Base-by-base conservation (phyloP, 2,888 invertebrate species). In the Eubasilissa splendida region DNA sequence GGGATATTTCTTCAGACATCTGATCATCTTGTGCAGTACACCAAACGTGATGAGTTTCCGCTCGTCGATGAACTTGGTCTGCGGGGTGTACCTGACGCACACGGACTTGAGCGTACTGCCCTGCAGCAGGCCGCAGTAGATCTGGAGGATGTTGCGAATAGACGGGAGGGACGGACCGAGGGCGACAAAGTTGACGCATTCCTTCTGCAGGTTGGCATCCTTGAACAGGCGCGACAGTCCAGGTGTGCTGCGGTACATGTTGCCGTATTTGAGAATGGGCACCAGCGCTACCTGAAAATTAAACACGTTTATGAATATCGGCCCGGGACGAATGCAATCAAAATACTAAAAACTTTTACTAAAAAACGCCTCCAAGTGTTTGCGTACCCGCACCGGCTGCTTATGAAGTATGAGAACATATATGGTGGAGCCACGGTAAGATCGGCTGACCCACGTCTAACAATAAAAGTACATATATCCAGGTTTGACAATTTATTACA, bases 181-280 rank as follows among this genome's bases (percentile, higher is more conserved):
- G 10, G 86, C 88, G 14, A 87, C 87, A 53, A 85, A 86, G 81
- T 89, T 86, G 85, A 95, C 88, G 85, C 96, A 96, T 31, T 95
- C 93, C 71, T 92, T 92, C 86, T 95, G 95, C 75, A 96, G 87
- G 5, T 91, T 89, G 0, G 87, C 86, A 85, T 95, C 93, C 80
- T 93, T 92, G 77, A 94, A 93, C 50, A 97, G 88, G 12, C 93
- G 91, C 85, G 93, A 92, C 1, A 96, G 90, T 84, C 93, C 92
- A 12, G 95, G 93, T 0, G 96, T 96, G 4, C 94, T 93, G 82
- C 95, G 94, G 87, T 97, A 97, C 86, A 96, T 94, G 87, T 97
- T 97, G 84, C 94, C 94, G 87, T 97, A 97, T 88, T 96, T 95
- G 82, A 96, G 92, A 83, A 96, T 93, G 10, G 96, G 95, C 76